Evolutionary conservation across 2,113 vertebrate species (phyloP).

Genomic region (Mesitornis unicolor): DNA sequence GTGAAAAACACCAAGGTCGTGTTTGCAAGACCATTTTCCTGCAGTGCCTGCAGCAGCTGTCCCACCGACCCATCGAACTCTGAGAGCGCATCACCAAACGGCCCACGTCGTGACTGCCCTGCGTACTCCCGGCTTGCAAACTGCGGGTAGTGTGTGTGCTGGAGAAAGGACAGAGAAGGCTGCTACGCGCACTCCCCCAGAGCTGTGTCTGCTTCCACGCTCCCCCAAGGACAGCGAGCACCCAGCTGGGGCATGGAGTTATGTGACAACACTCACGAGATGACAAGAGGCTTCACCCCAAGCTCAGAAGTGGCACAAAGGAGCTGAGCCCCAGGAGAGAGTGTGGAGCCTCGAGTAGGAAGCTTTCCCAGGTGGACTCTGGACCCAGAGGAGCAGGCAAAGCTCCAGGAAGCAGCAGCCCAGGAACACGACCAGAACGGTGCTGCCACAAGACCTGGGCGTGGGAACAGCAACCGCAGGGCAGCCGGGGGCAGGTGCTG

Average conservation of each 20-base stretch:
- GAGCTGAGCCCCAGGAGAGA: neutral
- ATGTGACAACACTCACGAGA: neutral
- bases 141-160: conserved; percentile 97
- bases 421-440: accelerated
- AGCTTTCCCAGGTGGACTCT: neutral
- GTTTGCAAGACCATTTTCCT: conserved; percentile 74
- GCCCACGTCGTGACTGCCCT: conserved; percentile 77
- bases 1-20: conserved; percentile 90
- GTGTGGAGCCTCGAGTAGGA: neutral
- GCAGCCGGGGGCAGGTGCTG: neutral
- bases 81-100: conserved; percentile 84
- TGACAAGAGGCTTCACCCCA: no score
- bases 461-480: neutral
- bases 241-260: neutral
- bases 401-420: neutral
- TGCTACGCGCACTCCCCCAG: neutral
- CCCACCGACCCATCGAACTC: conserved; percentile 89
- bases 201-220: neutral
- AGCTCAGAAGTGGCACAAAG: neutral
- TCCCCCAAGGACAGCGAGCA: accelerated
- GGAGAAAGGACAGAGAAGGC: neutral
- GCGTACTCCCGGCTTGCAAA: conserved; percentile 79
- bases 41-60: conserved; percentile 73
- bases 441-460: neutral
- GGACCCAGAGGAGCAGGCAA: neutral